Evolutionary conservation across 2,797 vertebrate species (phyloP), one percentile per base, ranked within the genome.

Genomic region (Molossus alvarezi): DNA sequence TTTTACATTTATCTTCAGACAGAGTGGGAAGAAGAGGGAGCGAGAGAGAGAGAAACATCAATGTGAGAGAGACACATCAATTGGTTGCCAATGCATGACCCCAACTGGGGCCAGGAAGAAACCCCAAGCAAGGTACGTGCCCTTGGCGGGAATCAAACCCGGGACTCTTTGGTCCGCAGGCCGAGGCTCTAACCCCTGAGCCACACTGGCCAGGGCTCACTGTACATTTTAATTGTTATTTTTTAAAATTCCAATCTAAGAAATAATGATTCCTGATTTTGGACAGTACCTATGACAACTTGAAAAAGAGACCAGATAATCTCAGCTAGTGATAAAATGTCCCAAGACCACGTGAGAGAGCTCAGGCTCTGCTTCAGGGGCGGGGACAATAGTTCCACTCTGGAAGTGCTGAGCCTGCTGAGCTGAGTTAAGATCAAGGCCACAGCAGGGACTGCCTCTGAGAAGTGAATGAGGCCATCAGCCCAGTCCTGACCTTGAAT

Each of bases 211-310:
- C 41, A 45, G 41, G 41, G 41, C 76, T 85, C 29, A 20, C 25
- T 58, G 17, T 75, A 64, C 80, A 87, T 87, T 90, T 48, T 57
- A 55, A 88, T 21, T 73, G 27, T 27, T 76, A 83, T 25, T 69
- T 73, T 84, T 90, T 60, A 4, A 14, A 76, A 86, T 57, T 2
- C 2, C 41, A 76, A 37, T 20, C 25, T 93, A 72, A 45, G 58
- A 76, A 75, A 77, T 65, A 41, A 37, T 79, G 33, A 79, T 37
- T 76, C 71, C 20, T 82, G 45, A 57, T 85, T 77, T 93, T 88
- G 27, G 25, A 41, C 64, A 72, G 29, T n/a, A 41, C 14, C 73
- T 77, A 37, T 23, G 33, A 84, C 18, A 96, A 89, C 27, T 53
- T 53, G 83, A 73, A 45, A 81, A 88, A 60, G 65, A 64, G 73